Base-by-base conservation (phyloP, 2,113 vertebrate genomes). In the Cheirogaleus medius region DNA sequence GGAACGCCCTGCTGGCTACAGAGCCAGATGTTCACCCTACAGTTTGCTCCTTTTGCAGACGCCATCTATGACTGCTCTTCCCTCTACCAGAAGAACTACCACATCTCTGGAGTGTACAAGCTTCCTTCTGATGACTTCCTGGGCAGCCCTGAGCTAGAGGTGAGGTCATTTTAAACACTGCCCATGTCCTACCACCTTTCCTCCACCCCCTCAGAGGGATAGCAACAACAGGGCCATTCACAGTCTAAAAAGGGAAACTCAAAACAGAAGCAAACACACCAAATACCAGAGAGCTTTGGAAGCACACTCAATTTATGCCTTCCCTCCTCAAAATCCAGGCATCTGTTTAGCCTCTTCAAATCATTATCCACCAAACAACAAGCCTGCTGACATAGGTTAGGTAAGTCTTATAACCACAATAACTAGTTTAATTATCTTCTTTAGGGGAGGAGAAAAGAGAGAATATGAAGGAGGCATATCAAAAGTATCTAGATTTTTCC, bases 41-140 rank as follows among this genome's bases (percentile, higher is more conserved):
- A 68, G 49, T 17, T 92, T 89, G 66, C 90, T 64, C 93, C 94
- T 92, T 66, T 93, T 93, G 94, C 87, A 99, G 99, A 99, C 95
- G 99, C 99, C 87, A 99, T 99, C 95, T 99, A 99, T 3, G 99
- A 99, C 98, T 99, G 99, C 78, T 99, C 99, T 2, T 99, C 99
- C 2, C 99, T 99, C 60, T 99, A 99, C 98, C 99, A 98, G 98
- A 99, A 98, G 98, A 99, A 99, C 98, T 99, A 99, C 98, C 98
- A 98, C 89, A 99, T 99, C 98, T 99, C 99, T 15, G 99, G 99
- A 0, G 99, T 99, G 95, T 99, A 99, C 98, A 99, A 99, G 97
- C 98, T 99, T 44, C 99, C 99, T 64, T 99, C 99, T 15, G 99
- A 99, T 37, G 99, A 99, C 49, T 99, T 99, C 97, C 92, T 99